A percentile compares a stretch with the other conserved stretches of the same genome.
Conservation (phyloP, 2,888 invertebrate species). For the Leptinotarsa tumamoca region DNA sequence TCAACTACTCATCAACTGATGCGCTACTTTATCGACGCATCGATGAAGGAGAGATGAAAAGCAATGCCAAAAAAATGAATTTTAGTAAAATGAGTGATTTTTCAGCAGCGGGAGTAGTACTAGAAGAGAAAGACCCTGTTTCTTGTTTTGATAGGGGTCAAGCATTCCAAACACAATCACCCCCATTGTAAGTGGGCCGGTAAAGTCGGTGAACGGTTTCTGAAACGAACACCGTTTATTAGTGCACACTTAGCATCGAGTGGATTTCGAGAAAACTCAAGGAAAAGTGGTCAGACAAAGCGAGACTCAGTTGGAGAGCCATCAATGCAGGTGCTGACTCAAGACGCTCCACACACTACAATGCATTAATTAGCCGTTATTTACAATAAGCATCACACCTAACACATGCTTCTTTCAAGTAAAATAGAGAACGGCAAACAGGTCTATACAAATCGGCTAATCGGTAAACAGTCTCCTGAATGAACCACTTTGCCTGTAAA, state of each 20-base stretch:
- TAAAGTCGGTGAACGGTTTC: background rate
- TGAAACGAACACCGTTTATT: background rate
- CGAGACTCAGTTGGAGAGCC: background rate
- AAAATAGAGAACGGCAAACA: conserved; percentile 36
- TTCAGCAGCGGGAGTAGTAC: too few species aligned
- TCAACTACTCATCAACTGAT: too few species aligned
- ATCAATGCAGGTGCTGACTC: conserved; percentile 13
- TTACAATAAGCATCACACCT: conserved; percentile 33
- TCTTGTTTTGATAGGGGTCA: background rate
- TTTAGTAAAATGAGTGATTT: too few species aligned
- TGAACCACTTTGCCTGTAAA: conserved; percentile 52
- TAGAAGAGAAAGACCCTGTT: too few species aligned
- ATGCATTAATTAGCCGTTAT: conserved; percentile 39
- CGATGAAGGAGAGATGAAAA: too few species aligned
- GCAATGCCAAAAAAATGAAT: too few species aligned
- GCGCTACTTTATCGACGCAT: too few species aligned
- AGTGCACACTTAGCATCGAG: background rate
- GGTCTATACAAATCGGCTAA: conserved; percentile 42
- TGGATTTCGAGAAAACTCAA: background rate
- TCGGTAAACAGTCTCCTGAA: conserved; percentile 43
- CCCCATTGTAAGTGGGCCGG: background rate
- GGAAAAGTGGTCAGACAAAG: background rate
- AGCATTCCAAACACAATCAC: background rate
- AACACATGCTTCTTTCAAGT: conserved; percentile 36
- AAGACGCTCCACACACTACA: conserved; percentile 21